Base-by-base conservation (phyloP, 2,797 vertebrate genomes). In the Neosilurus hyrtlii region DNA sequence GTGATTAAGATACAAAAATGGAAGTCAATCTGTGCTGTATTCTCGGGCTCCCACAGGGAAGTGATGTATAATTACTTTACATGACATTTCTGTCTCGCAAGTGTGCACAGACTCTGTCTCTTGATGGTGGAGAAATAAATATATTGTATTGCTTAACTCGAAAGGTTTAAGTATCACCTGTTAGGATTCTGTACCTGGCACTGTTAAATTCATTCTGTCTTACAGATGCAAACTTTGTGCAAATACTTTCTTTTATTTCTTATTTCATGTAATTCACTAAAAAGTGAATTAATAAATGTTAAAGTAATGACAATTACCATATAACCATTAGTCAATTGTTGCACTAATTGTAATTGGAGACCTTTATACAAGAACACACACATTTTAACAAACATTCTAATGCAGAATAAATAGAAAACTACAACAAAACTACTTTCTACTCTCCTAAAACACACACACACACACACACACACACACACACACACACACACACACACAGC, bases 1-100 rank as follows among this genome's bases (percentile, higher is more conserved):
- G 86, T 88, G 84, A 88, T 88, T 88, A 87, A 88, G 71, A 79
- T 86, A 82, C 68, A 72, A 67, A 66, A 84, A 88, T 75, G 79
- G 56, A 85, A 85, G 77, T 82, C 63, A 76, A 71, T 83, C 85
- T 85, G 67, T 43, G 86, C 66, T 30, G 51, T 30, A 30, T 86
- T 67, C 49, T 63, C 70, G 67, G 57, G 51, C 54, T 87, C 81
- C 86, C 78, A 66, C 15, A 43, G 59, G 84, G 85, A 81, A 65
- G 77, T 83, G 72, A 86, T 77, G 74, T 56, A 56, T 86, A 88
- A 88, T 88, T 88, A 85, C 83, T 83, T 89, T 74, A 81, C 63
- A 86, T 78, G 81, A 81, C 37, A 83, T 87, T 72, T 71, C 80
- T 43, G 65, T 81, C 81, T 81, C 57, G 67, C 65, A 82, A 80